A percentile compares a stretch with the other conserved stretches of the same genome.
These are phyloP conservation scores for Bolinopsis microptera DNA, from an alignment of 37 sponge, comb jelly and placozoan genomes.

Conservation along the genomic window DNA sequence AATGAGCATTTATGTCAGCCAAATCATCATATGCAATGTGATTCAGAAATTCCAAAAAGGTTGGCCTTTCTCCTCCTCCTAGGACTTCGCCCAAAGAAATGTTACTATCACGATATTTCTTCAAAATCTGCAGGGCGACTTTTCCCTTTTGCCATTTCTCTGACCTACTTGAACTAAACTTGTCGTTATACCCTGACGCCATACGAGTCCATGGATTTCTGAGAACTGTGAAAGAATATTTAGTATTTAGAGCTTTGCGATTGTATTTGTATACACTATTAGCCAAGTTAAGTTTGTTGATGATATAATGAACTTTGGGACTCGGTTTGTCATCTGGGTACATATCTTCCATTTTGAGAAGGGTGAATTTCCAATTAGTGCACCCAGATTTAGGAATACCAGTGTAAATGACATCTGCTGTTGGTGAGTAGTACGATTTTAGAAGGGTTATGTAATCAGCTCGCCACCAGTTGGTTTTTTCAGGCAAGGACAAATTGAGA, in stretches of 20 bases:
- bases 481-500: background rate
- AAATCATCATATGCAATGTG: background rate
- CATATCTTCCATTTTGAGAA: background rate
- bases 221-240: constrained; percentile 20
- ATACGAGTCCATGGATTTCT: constrained; percentile 37
- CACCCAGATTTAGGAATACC: constrained; percentile 41
- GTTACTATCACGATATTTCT: background rate
- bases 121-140: background rate
- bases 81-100: background rate
- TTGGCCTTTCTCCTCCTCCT: background rate
- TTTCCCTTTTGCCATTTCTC: constrained; percentile 15
- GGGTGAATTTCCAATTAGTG: constrained; percentile 47
- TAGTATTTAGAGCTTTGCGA: background rate
- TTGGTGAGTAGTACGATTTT: background rate
- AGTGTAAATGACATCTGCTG: constrained; percentile 19
- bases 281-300: background rate
- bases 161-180: background rate
- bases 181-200: constrained; percentile 30
- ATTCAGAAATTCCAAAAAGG: constrained; percentile 1
- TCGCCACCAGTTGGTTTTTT: background rate
- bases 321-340: background rate
- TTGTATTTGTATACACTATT: background rate
- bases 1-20: constrained; percentile 13
- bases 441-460: background rate
- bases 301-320: constrained; percentile 11